Percentiles rank a stretch among this genome's conserved stretches.
Conservation (phyloP, 2,113 vertebrate genomes). For the Menidia beryllina region DNA sequence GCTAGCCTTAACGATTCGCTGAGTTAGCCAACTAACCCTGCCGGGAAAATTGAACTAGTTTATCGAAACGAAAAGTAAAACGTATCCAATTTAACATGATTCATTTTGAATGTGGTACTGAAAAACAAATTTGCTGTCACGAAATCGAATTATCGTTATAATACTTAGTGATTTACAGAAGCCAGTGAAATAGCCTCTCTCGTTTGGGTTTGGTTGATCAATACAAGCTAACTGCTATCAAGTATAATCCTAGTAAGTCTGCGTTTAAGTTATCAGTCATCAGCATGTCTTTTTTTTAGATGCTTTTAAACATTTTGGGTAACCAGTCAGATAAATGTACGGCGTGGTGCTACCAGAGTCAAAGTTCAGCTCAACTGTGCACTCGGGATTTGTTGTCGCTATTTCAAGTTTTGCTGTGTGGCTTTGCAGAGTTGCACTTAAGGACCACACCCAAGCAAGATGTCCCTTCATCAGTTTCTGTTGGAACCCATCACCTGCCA, state of each 20-base stretch:
- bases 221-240: constrained; percentile 19
- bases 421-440: constrained; percentile 58
- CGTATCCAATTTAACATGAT: too few relatives aligned
- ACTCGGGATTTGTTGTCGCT: constrained; percentile 9
- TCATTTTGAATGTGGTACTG: too few relatives aligned
- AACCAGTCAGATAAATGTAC: background rate
- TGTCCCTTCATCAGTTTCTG: constrained; percentile 99
- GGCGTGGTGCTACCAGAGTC: background rate
- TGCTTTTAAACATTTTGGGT: background rate
- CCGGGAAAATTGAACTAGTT: background rate
- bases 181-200: background rate
- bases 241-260: background rate
- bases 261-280: background rate
- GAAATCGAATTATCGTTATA: too few relatives aligned
- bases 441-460: constrained; percentile 83
- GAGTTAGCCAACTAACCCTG: background rate
- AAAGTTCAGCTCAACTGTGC: constrained; percentile 5
- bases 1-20: background rate
- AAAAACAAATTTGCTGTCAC: too few relatives aligned
- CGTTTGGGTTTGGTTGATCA: constrained; percentile 4
- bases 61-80: background rate
- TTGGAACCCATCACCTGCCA: constrained; percentile 99
- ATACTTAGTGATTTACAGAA: background rate
- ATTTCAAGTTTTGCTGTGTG: constrained; percentile 48
- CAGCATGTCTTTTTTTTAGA: background rate